Evolutionary conservation across 2,888 invertebrate species (phyloP).

Genomic region (Tethea ocularis): DNA sequence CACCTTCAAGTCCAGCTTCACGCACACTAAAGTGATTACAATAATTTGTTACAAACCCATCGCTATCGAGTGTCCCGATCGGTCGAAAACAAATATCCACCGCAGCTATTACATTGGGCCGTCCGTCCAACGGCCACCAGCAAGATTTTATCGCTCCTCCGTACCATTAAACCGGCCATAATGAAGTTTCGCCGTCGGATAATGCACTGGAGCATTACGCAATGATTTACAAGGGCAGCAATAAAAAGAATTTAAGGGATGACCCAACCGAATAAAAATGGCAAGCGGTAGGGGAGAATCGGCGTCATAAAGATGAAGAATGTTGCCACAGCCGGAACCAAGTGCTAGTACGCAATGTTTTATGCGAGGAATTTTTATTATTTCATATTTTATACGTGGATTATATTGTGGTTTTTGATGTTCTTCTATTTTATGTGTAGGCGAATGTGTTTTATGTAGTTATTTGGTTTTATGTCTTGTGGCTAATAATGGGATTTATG

Average conservation of each 20-base stretch:
- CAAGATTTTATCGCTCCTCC: slow-evolving; percentile 82
- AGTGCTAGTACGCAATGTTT: slow-evolving; percentile 38
- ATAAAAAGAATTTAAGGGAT: slow-evolving; percentile 84
- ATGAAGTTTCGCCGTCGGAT: slow-evolving; percentile 81
- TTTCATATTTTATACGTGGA: slow-evolving; percentile 45
- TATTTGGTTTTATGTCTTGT: not conserved
- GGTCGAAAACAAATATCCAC: slow-evolving; percentile 35
- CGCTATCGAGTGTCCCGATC: slow-evolving; percentile 28
- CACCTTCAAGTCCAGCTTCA: not conserved
- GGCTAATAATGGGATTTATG: not conserved
- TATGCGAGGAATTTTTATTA: slow-evolving; percentile 50
- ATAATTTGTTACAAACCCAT: not conserved
- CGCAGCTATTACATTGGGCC: slow-evolving; percentile 45
- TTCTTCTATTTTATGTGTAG: not conserved
- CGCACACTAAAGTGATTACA: slow-evolving; percentile 10
- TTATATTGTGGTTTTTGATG: slow-evolving; percentile 11
- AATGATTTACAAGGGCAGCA: slow-evolving; percentile 82
- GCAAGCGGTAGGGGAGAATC: slow-evolving; percentile 35
- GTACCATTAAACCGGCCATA: slow-evolving; percentile 83
- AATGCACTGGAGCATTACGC: slow-evolving; percentile 82
- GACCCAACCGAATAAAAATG: slow-evolving; percentile 75
- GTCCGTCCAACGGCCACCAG: slow-evolving; percentile 59
- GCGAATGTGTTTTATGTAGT: slow-evolving; percentile 1
- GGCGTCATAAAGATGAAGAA: slow-evolving; percentile 78
- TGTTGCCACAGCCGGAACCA: slow-evolving; percentile 58